Evolutionary conservation across 2,113 vertebrate genomes (phyloP).

Genomic region (Misgurnus mizolepis): DNA sequence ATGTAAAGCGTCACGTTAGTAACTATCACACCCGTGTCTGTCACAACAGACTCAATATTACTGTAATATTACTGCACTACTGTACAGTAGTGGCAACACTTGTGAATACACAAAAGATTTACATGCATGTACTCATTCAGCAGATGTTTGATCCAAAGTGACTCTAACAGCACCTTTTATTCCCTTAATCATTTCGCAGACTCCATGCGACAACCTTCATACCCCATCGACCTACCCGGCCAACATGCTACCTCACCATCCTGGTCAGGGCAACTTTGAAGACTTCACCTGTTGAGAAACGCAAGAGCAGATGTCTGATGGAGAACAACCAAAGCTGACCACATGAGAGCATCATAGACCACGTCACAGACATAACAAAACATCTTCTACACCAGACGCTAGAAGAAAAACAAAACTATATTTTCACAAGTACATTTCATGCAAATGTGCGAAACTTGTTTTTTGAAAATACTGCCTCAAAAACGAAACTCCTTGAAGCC

Average conservation of each 20-base stretch:
- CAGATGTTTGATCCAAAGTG: background rate
- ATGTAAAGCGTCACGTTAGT: conserved; percentile 97
- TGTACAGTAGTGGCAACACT: too few species aligned
- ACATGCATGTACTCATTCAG: too few species aligned
- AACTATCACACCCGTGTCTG: conserved; percentile 28
- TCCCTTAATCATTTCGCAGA: conserved; percentile 65
- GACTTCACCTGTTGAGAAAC: conserved; percentile 96
- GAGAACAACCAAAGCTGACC: conserved; percentile 74
- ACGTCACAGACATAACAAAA: conserved; percentile 13
- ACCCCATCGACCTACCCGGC: conserved; percentile 91
- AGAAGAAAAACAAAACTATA: conserved; percentile 35
- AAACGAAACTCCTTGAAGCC: conserved; percentile 59
- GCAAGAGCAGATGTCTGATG: conserved; percentile 43
- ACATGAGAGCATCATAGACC: conserved; percentile 44
- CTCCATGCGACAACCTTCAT: conserved; percentile 92
- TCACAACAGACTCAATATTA: background rate
- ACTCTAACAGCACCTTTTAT: background rate
- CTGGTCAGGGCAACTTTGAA: conserved; percentile 94
- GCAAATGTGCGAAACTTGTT: conserved; percentile 50
- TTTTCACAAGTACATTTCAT: conserved; percentile 46
- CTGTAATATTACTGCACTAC: background rate
- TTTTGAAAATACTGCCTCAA: conserved; percentile 67
- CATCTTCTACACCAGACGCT: conserved; percentile 31
- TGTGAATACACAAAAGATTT: too few species aligned
- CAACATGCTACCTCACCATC: conserved; percentile 99